Conservation (phyloP, 2,888 invertebrate genomes). For the Seira ritae region DNA sequence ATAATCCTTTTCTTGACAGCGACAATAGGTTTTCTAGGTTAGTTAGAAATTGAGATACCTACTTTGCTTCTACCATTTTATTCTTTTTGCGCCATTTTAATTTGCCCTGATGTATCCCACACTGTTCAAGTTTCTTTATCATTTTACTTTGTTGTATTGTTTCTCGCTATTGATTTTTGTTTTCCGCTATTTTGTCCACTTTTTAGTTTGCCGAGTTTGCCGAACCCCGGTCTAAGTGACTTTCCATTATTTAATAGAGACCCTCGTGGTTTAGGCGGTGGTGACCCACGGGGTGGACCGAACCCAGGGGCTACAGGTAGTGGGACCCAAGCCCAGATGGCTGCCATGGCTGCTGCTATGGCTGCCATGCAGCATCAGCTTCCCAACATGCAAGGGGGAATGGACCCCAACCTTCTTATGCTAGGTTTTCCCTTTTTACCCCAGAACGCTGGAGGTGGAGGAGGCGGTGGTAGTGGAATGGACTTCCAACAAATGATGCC, state of each 20-base stretch:
- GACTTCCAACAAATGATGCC: constrained; percentile 68
- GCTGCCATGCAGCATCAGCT: constrained; percentile 60
- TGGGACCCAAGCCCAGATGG: constrained; percentile 26
- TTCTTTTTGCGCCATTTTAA: constrained; percentile 25
- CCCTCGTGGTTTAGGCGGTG: constrained; percentile 43
- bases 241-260: constrained; percentile 63
- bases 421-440: constrained; percentile 45
- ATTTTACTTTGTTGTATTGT: constrained; percentile 30
- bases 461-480: constrained; percentile 27
- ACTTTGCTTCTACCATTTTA: constrained; percentile 22
- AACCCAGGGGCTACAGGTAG: constrained; percentile 12
- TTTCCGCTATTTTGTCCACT: constrained; percentile 20
- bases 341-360: constrained; percentile 56
- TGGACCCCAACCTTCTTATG: constrained; percentile 49
- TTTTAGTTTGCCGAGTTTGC: constrained; percentile 40
- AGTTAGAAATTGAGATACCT: constrained; percentile 13
- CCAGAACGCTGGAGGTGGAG: constrained; percentile 22
- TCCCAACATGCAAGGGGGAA: constrained; percentile 35
- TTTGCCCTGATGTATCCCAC: too few relatives aligned
- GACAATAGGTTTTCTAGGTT: constrained; percentile 61
- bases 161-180: constrained; percentile 18
- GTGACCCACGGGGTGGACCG: constrained; percentile 16
- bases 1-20: constrained; percentile 52
- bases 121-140: not conserved
- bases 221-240: constrained; percentile 53